These are phyloP conservation scores for Cheilosia soror DNA, from an alignment of 2,888 invertebrate species.

Conservation along the genomic window DNA sequence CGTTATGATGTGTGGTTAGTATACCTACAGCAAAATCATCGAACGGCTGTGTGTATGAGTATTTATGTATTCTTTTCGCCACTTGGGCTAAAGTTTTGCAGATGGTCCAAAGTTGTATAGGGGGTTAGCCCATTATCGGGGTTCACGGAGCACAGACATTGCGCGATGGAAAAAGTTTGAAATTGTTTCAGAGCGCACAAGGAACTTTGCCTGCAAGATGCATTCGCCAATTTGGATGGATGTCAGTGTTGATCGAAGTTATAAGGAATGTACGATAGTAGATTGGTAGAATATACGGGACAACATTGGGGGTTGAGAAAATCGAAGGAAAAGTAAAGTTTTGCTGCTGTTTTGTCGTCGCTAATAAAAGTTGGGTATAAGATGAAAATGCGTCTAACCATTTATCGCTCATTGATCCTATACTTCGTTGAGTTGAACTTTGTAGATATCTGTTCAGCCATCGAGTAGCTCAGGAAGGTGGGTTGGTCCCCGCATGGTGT, in stretches of 20 bases:
- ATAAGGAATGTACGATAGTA: not conserved
- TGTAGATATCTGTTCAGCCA: no score
- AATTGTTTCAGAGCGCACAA: not conserved
- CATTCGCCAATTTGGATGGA: conserved; percentile 1
- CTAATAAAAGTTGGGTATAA: no score
- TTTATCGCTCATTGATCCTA: no score
- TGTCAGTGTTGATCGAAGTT: conserved; percentile 1
- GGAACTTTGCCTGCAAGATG: conserved; percentile 4
- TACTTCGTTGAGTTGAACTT: no score
- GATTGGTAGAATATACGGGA: not conserved
- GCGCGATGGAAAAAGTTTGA: not conserved
- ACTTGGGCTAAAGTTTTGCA: conserved; percentile 29
- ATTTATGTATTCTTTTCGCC: conserved; percentile 1
- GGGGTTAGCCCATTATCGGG: not conserved
- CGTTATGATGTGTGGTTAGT: conserved; percentile 43
- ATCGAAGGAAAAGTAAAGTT: no score
- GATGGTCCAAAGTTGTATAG: conserved; percentile 18
- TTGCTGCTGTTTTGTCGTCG: no score
- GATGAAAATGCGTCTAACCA: no score
- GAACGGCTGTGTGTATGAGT: conserved; percentile 2
- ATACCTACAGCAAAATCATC: conserved; percentile 38
- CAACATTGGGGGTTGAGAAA: not conserved
- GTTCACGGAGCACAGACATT: not conserved
- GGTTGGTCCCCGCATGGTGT: no score
- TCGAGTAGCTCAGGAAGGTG: no score